A percentile compares a stretch with the other conserved stretches of the same genome.
phyloP scores from a whole-genome alignment of 1,140 invertebrate species.

The Harpegnathos saltator region DNA sequence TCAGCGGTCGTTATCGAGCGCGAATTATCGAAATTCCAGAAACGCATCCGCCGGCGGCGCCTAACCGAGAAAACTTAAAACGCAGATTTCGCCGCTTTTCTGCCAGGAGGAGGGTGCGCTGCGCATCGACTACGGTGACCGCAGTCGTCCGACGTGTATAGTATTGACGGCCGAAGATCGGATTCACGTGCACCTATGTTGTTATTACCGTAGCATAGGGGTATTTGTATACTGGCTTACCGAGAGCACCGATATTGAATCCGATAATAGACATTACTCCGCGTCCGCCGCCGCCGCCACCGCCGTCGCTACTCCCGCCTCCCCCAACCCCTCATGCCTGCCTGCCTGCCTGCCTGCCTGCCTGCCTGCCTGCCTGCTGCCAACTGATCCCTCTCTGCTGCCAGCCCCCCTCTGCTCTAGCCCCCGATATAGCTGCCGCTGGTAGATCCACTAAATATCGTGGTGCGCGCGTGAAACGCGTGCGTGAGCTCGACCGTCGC shows the following conservation, averaged over 20 bases:
- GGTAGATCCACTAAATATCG: slow-evolving; percentile 70
- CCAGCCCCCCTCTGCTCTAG: slow-evolving; percentile 28
- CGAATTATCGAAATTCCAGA: background rate
- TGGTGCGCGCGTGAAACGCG: slow-evolving; percentile 70
- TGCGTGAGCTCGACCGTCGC: slow-evolving; percentile 69
- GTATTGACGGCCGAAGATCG: slow-evolving; percentile 78
- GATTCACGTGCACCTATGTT: slow-evolving; percentile 83
- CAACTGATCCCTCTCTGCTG: slow-evolving; percentile 42
- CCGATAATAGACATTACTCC: slow-evolving; percentile 85
- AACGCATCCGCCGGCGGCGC: slow-evolving; percentile 50
- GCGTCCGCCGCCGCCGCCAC: slow-evolving; percentile 46
- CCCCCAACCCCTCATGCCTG: too few species aligned
- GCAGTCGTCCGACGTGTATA: slow-evolving; percentile 80
- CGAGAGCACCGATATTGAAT: slow-evolving; percentile 85
- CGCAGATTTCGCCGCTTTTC: slow-evolving; percentile 64
- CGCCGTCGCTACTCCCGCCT: slow-evolving; percentile 26
- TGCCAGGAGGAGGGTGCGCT: slow-evolving; percentile 21
- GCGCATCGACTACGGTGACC: slow-evolving; percentile 69
- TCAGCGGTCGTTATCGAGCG: background rate
- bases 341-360: too few species aligned
- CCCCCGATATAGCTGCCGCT: slow-evolving; percentile 26
- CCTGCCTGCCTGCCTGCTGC: background rate
- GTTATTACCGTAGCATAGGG: slow-evolving; percentile 84
- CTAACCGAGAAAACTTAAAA: slow-evolving; percentile 54
- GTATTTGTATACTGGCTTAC: slow-evolving; percentile 85